phyloP scores from a whole-genome alignment of 2,797 vertebrate genomes.

The Moxostoma hubbsi region DNA sequence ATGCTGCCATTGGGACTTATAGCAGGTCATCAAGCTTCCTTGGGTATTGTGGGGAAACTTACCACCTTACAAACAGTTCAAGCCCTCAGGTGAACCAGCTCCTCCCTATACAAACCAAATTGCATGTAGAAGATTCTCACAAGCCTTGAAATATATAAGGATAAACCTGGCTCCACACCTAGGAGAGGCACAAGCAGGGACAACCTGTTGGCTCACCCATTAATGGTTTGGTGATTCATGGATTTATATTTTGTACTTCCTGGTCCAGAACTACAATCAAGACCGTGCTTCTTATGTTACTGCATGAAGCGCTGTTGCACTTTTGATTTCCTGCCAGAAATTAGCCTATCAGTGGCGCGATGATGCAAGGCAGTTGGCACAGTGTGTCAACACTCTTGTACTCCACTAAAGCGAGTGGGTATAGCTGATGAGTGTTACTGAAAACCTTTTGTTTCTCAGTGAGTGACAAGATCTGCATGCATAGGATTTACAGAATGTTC shows the following conservation, averaged over 20 bases:
- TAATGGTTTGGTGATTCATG: background rate
- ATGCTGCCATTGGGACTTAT: background rate
- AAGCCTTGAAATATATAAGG: constrained; percentile 23
- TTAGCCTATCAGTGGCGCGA: constrained; percentile 32
- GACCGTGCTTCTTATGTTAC: background rate
- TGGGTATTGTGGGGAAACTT: constrained; percentile 1
- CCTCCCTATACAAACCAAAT: constrained; percentile 41
- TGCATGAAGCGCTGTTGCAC: background rate
- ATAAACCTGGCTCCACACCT: constrained; percentile 45
- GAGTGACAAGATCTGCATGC: constrained; percentile 52
- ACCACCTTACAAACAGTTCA: background rate
- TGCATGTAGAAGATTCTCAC: constrained; percentile 25
- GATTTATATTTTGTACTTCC: constrained; percentile 23
- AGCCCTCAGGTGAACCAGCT: constrained; percentile 27
- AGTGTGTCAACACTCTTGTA: constrained; percentile 36
- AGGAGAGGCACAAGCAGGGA: constrained; percentile 29
- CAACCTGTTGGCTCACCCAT: constrained; percentile 40
- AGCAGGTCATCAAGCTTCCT: constrained; percentile 7
- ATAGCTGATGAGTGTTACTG: constrained; percentile 60
- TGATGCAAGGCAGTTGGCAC: constrained; percentile 53
- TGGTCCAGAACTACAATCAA: background rate
- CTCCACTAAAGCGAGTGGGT: constrained; percentile 55
- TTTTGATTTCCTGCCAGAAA: constrained; percentile 41
- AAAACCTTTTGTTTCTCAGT: constrained; percentile 61
- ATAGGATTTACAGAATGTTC: constrained; percentile 23